Percentiles rank a stretch among this genome's conserved stretches.
phyloP scores from a whole-genome alignment of 2,113 vertebrate species.

The Nanorana parkeri region DNA sequence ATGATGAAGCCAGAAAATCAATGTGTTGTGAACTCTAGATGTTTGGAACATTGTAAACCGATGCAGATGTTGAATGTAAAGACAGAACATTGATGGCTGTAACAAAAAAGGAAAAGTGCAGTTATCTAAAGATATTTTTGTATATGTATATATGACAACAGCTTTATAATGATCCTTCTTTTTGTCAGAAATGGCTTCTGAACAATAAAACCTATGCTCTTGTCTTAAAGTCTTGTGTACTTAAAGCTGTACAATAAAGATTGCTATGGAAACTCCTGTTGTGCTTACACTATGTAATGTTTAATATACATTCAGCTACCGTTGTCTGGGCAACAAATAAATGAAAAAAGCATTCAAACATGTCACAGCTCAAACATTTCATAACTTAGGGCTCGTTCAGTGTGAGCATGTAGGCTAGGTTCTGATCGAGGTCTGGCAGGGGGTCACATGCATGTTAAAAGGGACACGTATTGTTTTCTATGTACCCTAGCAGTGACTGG shows the following conservation, averaged over 20 bases:
- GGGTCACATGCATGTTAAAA: no score
- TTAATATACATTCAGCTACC: no score
- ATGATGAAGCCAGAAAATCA: conserved; percentile 61
- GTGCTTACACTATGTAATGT: no score
- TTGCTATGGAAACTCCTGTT: conserved; percentile 60
- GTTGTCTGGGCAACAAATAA: no score
- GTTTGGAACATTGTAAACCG: conserved; percentile 62
- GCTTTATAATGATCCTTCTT: conserved; percentile 75
- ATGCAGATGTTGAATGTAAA: conserved; percentile 61
- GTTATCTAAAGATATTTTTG: conserved; percentile 74
- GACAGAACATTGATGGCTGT: conserved; percentile 72
- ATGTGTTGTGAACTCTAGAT: conserved; percentile 65
- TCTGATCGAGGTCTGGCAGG: no score
- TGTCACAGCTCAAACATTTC: no score
- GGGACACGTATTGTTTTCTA: no score
- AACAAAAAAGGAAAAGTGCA: conserved; percentile 68
- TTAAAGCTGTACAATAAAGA: conserved; percentile 69
- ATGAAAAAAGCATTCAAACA: no score
- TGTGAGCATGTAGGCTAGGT: no score
- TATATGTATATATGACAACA: conserved; percentile 74
- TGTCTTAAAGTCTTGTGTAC: conserved; percentile 65
- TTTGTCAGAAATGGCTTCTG: conserved; percentile 74
- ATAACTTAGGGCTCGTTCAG: no score
- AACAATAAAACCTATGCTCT: conserved; percentile 72
- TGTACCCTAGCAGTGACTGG: no score